Percentiles rank a stretch among this genome's conserved stretches.
phyloP scores from a whole-genome alignment of 2,888 invertebrate genomes.

The Erebia ligea region DNA sequence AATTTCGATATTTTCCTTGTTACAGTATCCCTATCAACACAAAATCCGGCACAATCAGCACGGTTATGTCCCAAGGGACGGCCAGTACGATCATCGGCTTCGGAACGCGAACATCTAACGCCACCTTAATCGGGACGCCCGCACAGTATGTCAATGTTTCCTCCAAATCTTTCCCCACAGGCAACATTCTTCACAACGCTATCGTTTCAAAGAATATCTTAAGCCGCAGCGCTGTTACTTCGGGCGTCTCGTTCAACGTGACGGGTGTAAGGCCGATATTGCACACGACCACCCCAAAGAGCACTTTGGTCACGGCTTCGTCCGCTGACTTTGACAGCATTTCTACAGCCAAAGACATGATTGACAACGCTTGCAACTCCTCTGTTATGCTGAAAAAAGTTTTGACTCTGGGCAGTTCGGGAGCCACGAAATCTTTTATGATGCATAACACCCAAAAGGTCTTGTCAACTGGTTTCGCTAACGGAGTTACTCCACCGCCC shows the following conservation, averaged over 20 bases:
- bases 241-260: conserved; percentile 69
- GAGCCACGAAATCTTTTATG: conserved; percentile 75
- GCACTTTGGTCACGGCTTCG: conserved; percentile 60
- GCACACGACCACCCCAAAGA: conserved; percentile 67
- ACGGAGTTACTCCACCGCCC: conserved; percentile 71
- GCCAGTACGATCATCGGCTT: conserved; percentile 76
- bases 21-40: conserved; percentile 74
- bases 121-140: conserved; percentile 69
- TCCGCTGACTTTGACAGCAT: conserved; percentile 68
- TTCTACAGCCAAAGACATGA: conserved; percentile 78
- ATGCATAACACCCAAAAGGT: conserved; percentile 81
- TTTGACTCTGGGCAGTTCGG: conserved; percentile 74
- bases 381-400: conserved; percentile 81
- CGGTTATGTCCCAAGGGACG: conserved; percentile 79
- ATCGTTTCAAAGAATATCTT: conserved; percentile 77
- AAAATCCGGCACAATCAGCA: conserved; percentile 73
- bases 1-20: conserved; percentile 32
- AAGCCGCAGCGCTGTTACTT: conserved; percentile 62
- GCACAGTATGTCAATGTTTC: conserved; percentile 75
- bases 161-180: conserved; percentile 77
- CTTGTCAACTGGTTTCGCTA: conserved; percentile 74
- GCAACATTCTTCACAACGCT: conserved; percentile 78
- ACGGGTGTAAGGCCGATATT: conserved; percentile 64
- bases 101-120: conserved; percentile 69
- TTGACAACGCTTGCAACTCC: conserved; percentile 78